Conservation (phyloP, 2,888 invertebrate species). For the Heliconius hortense region DNA sequence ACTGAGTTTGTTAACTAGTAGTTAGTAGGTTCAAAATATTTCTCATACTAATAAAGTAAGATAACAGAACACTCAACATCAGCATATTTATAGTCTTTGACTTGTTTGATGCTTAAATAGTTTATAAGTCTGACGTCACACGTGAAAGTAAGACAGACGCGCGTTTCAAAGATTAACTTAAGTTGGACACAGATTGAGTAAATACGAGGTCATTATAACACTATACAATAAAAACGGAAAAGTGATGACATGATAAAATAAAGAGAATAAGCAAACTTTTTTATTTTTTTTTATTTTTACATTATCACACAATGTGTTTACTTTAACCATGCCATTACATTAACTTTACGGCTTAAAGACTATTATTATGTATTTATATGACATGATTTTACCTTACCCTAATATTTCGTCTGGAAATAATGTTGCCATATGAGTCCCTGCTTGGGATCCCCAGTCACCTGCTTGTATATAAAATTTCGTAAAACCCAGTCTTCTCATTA, state of each 20-base stretch:
- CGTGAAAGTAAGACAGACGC: background rate
- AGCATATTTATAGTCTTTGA: background rate
- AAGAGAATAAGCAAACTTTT: background rate
- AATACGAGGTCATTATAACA: no score
- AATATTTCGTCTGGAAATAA: constrained; percentile 83
- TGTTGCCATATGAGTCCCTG: constrained; percentile 82
- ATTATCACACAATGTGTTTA: no score
- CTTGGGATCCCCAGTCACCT: constrained; percentile 89
- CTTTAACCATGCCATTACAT: background rate
- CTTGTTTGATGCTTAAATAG: background rate
- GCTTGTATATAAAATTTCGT: constrained; percentile 87
- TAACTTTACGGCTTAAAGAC: constrained; percentile 23
- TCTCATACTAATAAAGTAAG: background rate
- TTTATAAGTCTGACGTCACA: constrained; percentile 3
- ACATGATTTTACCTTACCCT: constrained; percentile 58
- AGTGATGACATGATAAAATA: background rate
- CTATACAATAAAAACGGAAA: no score
- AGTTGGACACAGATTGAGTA: background rate
- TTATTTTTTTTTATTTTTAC: background rate
- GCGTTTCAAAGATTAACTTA: background rate
- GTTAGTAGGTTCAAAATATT: background rate
- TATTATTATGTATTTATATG: background rate
- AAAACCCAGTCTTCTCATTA: constrained; percentile 87
- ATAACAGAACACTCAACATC: background rate
- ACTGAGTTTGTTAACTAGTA: background rate